A percentile compares a stretch with the other conserved stretches of the same genome.
These are phyloP conservation scores for Ceratina japonica DNA, from an alignment of 1,140 invertebrate species.

Conservation along the genomic window DNA sequence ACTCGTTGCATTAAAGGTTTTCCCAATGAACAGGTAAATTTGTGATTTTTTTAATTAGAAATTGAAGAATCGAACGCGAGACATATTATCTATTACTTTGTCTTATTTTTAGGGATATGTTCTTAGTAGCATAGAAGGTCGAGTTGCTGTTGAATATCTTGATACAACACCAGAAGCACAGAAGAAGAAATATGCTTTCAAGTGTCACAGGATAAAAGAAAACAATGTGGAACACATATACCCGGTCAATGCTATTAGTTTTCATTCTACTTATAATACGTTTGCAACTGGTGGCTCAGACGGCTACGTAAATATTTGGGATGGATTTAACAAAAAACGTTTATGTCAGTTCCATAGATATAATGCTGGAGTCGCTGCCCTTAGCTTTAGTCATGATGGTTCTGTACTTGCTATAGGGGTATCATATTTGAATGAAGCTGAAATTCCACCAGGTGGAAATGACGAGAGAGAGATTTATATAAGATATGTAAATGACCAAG, in stretches of 20 bases:
- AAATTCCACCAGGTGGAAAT: constrained; percentile 86
- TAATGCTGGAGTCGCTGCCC: constrained; percentile 94
- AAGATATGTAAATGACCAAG: constrained; percentile 96
- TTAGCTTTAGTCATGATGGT: constrained; percentile 96
- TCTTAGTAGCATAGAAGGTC: constrained; percentile 96
- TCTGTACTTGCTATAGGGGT: constrained; percentile 96
- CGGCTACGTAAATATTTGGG: constrained; percentile 99
- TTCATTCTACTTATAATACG: constrained; percentile 97
- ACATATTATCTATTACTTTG: constrained; percentile 7
- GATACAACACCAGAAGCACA: constrained; percentile 97
- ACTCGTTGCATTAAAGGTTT: constrained; percentile 97
- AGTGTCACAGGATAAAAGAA: constrained; percentile 98
- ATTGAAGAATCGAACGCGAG: background rate
- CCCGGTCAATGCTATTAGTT: constrained; percentile 98
- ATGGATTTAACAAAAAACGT: constrained; percentile 99
- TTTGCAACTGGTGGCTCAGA: constrained; percentile 99
- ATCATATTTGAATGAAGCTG: constrained; percentile 94
- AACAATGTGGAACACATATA: constrained; percentile 96
- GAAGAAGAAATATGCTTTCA: constrained; percentile 99
- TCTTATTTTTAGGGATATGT: constrained; percentile 86
- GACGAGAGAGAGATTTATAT: constrained; percentile 96
- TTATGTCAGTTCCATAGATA: constrained; percentile 99
- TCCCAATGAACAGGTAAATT: constrained; percentile 93
- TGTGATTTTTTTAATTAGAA: background rate
- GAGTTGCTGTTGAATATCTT: constrained; percentile 97